Conservation (phyloP, 2,888 invertebrate species). For the Tineola bisselliella region DNA sequence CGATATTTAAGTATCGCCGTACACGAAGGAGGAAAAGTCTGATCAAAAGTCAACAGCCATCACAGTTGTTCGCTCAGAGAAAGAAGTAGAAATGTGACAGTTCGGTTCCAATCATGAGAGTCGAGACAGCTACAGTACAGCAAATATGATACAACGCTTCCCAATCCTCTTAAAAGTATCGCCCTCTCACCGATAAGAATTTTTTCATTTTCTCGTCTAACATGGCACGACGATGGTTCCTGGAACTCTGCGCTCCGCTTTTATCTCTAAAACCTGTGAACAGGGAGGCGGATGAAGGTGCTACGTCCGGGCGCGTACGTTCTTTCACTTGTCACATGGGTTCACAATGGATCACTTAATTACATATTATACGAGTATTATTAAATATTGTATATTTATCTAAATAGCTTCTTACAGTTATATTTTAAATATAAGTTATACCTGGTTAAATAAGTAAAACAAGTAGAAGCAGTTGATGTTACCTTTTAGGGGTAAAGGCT, state of each 20-base stretch:
- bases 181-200: constrained; percentile 86
- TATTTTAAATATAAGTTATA: too few relatives aligned
- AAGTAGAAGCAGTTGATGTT: neutral
- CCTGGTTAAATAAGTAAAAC: neutral
- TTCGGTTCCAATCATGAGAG: neutral
- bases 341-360: neutral
- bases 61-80: constrained; percentile 49
- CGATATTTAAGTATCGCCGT: constrained; percentile 13
- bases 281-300: constrained; percentile 53
- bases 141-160: constrained; percentile 53
- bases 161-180: constrained; percentile 30
- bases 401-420: too few relatives aligned
- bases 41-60: constrained; percentile 39
- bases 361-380: too few relatives aligned
- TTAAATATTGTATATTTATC: too few relatives aligned
- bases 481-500: neutral
- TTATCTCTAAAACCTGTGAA: constrained; percentile 73
- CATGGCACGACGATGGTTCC: constrained; percentile 85
- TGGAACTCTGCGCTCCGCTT: constrained; percentile 71
- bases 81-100: constrained; percentile 34
- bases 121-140: constrained; percentile 52
- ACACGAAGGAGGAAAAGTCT: constrained; percentile 16
- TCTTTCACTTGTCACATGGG: neutral
- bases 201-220: constrained; percentile 94
- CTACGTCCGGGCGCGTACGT: constrained; percentile 19